Base-by-base conservation (phyloP, 2,797 vertebrate genomes). In the Thalassophryne amazonica region DNA sequence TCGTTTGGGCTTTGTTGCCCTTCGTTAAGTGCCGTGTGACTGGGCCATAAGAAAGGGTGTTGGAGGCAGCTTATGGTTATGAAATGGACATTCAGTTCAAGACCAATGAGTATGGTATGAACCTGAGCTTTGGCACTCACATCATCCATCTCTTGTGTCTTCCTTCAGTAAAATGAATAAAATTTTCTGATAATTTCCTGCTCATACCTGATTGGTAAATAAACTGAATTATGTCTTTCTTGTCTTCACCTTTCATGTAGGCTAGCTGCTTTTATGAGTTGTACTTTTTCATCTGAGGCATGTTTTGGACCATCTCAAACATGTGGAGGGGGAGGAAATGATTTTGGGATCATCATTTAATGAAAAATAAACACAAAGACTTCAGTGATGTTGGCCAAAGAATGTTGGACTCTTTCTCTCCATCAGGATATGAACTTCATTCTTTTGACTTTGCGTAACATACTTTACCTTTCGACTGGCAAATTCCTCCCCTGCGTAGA, bases 371-470 rank as follows among this genome's bases (percentile, higher is more conserved):
- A 89, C 86, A 89, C 47, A 37, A 40, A 56, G 52, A 60, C 55
- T 68, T n/a, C 53, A 28, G 53, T 23, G 61, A 80, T 73, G 76
- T 76, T 66, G 73, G 68, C 85, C 76, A 68, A 79, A 65, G 67
- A 81, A 81, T 53, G 69, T 73, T 69, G 47, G 54, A 60, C 35
- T 74, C 46, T 76, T 63, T 60, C 56, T 74, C 62, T 61, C 48
- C 3, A 34, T 62, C 85, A 84, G 87, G 87, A 89, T 87, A 88
- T 88, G 78, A 88, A 72, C 75, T 81, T 82, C 85, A 84, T 87
- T 84, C 76, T 75, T 77, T 50, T 53, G 73, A 76, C 64, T 74
- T 53, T 41, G 55, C 34, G 23, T 39, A 13, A 40, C 63, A 71
- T 62, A 73, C 69, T 81, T 69, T 48, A 61, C 53, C 59, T 45